Percentiles rank a stretch among this genome's conserved stretches.
phyloP scores from a whole-genome alignment of 2,888 invertebrate genomes.

The Chrysina gloriosa region DNA sequence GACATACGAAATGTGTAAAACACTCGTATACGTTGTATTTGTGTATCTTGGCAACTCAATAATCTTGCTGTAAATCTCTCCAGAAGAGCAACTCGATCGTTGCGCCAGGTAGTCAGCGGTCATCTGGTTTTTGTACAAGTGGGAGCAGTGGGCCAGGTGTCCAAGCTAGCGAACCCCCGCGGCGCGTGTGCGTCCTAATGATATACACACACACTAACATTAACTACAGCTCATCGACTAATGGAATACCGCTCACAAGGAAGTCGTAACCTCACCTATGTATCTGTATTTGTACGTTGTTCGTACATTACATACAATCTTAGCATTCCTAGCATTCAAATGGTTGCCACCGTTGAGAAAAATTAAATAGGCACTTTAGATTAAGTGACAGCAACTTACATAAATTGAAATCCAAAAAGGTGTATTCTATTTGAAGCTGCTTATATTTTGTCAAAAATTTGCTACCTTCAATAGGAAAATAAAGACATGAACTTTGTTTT shows the following conservation, averaged over 20 bases:
- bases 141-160: slow-evolving; percentile 50
- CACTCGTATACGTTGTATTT: background rate
- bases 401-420: too few species aligned
- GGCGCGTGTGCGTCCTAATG: slow-evolving; percentile 51
- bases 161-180: slow-evolving; percentile 48
- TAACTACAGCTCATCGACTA: slow-evolving; percentile 35
- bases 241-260: slow-evolving; percentile 50
- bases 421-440: too few species aligned
- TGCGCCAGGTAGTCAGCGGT: slow-evolving; percentile 44
- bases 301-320: background rate
- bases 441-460: too few species aligned
- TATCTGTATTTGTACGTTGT: slow-evolving; percentile 34
- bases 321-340: slow-evolving; percentile 9
- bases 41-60: slow-evolving; percentile 20
- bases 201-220: slow-evolving; percentile 47
- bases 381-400: too few species aligned
- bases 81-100: slow-evolving; percentile 32
- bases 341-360: background rate
- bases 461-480: too few species aligned
- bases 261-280: slow-evolving; percentile 47
- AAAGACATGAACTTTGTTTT: too few species aligned
- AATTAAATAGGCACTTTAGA: background rate
- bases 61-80: slow-evolving; percentile 38
- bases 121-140: slow-evolving; percentile 45
- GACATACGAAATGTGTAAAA: too few species aligned